Percentiles rank a stretch among this genome's conserved stretches.
phyloP scores from a whole-genome alignment of 2,113 vertebrate species.

The Danionella cerebrum region DNA sequence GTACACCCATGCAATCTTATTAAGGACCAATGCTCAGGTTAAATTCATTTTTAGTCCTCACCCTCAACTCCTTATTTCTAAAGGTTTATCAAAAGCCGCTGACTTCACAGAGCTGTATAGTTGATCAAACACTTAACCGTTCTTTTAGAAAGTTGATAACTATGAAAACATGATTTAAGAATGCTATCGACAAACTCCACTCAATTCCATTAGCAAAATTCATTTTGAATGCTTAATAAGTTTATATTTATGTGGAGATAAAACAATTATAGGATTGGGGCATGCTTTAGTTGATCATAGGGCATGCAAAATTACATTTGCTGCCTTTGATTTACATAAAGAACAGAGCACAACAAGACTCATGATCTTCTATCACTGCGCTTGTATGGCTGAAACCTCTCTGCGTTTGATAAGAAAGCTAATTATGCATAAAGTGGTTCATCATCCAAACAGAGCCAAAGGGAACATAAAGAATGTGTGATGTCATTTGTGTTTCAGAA shows the following conservation, averaged over 20 bases:
- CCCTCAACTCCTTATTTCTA: too few species aligned
- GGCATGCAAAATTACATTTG: constrained; percentile 17
- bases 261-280: background rate
- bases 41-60: too few species aligned
- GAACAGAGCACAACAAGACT: background rate
- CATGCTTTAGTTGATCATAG: constrained; percentile 10
- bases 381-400: background rate
- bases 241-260: background rate
- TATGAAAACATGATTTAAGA: too few species aligned
- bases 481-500: background rate
- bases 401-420: background rate
- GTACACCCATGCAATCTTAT: too few species aligned
- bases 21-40: too few species aligned
- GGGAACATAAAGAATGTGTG: constrained; percentile 4
- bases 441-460: background rate
- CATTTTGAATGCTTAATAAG: background rate
- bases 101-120: too few species aligned
- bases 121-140: too few species aligned
- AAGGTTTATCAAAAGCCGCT: too few species aligned
- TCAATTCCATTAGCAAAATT: too few species aligned
- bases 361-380: background rate
- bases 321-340: constrained; percentile 12
- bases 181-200: too few species aligned
- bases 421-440: background rate
- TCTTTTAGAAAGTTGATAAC: too few species aligned